A percentile compares a stretch with the other conserved stretches of the same genome.
Conservation (phyloP, 2,888 invertebrate species). For the Parascotia fuliginaria region DNA sequence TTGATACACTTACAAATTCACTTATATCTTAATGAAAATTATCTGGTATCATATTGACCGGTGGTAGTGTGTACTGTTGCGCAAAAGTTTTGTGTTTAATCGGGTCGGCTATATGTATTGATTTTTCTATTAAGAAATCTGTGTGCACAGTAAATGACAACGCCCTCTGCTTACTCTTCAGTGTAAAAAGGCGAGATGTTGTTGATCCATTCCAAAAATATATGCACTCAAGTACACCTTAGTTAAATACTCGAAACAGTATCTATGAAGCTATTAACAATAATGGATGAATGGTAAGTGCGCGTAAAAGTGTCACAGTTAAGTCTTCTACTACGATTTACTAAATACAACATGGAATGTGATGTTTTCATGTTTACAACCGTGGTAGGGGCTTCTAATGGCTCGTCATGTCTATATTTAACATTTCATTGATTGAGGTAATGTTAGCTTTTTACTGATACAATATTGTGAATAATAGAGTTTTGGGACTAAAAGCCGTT, state of each 20-base stretch:
- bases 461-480: slow-evolving; percentile 16
- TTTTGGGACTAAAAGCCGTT: background rate
- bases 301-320: slow-evolving; percentile 66
- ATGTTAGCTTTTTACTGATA: slow-evolving; percentile 23
- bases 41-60: slow-evolving; percentile 3
- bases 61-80: too few species aligned
- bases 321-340: slow-evolving; percentile 60
- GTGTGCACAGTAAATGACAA: too few species aligned
- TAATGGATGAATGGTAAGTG: slow-evolving; percentile 60
- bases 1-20: slow-evolving; percentile 14
- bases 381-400: slow-evolving; percentile 49
- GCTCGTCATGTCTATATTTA: slow-evolving; percentile 48
- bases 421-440: slow-evolving; percentile 46
- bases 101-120: too few species aligned
- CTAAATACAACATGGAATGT: slow-evolving; percentile 49
- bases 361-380: slow-evolving; percentile 53
- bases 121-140: too few species aligned
- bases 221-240: slow-evolving; percentile 47
- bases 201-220: slow-evolving; percentile 40
- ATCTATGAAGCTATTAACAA: slow-evolving; percentile 72
- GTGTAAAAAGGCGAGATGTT: too few species aligned
- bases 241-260: slow-evolving; percentile 67
- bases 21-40: slow-evolving; percentile 12
- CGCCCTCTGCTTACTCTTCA: too few species aligned
- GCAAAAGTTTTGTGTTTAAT: too few species aligned